These are phyloP conservation scores for Hemitrygon akajei DNA, from an alignment of 2,797 vertebrate species.

Conservation along the genomic window DNA sequence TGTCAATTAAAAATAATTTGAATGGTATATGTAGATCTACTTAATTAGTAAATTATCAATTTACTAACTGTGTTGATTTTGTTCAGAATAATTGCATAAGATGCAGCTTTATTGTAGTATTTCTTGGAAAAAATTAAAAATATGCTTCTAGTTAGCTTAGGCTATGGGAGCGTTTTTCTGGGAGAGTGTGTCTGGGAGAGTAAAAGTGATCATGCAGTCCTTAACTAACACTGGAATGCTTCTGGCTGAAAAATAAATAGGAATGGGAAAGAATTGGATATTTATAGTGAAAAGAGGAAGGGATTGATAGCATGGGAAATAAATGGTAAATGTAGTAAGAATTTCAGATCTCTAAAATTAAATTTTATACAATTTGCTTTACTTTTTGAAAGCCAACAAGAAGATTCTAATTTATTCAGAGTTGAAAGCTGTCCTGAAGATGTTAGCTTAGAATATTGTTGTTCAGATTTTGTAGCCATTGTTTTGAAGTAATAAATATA, in stretches of 20 bases:
- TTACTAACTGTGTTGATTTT: background rate
- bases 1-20: background rate
- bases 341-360: background rate
- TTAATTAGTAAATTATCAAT: background rate
- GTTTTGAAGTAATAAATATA: background rate
- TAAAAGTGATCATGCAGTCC: background rate
- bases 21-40: background rate
- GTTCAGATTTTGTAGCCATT: background rate
- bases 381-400: no score
- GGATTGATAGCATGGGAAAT: background rate
- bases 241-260: background rate
- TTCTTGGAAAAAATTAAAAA: background rate
- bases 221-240: background rate
- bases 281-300: background rate
- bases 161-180: background rate
- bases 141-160: background rate
- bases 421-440: background rate
- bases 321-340: background rate
- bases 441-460: background rate
- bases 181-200: background rate
- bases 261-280: background rate
- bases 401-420: background rate
- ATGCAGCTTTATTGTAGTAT: background rate
- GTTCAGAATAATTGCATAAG: background rate
- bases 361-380: background rate